A percentile compares a stretch with the other conserved stretches of the same genome.
phyloP scores from a whole-genome alignment of 2,888 invertebrate species.

The Phengaris arion region DNA sequence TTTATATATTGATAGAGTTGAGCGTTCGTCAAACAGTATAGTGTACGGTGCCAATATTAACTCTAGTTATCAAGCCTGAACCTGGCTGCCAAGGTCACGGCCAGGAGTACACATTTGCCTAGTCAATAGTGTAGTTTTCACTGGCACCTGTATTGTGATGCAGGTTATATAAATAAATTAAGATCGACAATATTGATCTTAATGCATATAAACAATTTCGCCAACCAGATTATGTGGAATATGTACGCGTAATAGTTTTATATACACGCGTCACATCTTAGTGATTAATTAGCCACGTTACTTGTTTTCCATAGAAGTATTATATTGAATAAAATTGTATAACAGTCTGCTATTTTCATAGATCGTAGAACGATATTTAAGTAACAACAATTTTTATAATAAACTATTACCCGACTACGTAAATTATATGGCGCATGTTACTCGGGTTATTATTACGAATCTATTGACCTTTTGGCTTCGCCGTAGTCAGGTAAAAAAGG shows the following conservation, averaged over 20 bases:
- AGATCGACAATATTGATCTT: slow-evolving; percentile 3
- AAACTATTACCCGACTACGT: too few species aligned
- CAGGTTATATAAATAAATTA: slow-evolving; percentile 1
- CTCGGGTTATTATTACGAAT: too few species aligned
- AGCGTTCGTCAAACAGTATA: slow-evolving; percentile 73
- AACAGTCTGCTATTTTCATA: too few species aligned
- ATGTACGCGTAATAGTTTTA: background rate
- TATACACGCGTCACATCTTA: too few species aligned
- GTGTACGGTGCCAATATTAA: slow-evolving; percentile 77
- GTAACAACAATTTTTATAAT: too few species aligned
- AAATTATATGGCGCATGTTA: too few species aligned
- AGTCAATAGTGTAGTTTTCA: slow-evolving; percentile 44
- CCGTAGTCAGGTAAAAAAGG: too few species aligned
- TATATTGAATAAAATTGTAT: too few species aligned
- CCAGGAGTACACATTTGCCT: slow-evolving; percentile 51
- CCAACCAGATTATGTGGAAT: background rate
- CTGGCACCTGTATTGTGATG: slow-evolving; percentile 29
- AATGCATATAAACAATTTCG: background rate
- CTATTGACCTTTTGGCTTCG: too few species aligned
- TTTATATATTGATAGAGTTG: slow-evolving; percentile 79
- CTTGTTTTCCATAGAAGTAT: too few species aligned
- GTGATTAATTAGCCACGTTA: too few species aligned
- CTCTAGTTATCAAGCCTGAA: slow-evolving; percentile 74
- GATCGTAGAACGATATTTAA: too few species aligned
- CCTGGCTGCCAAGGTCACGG: slow-evolving; percentile 65